A percentile compares a stretch with the other conserved stretches of the same genome.
phyloP scores from a whole-genome alignment of 2,888 invertebrate genomes.

The Pollenia labialis region DNA sequence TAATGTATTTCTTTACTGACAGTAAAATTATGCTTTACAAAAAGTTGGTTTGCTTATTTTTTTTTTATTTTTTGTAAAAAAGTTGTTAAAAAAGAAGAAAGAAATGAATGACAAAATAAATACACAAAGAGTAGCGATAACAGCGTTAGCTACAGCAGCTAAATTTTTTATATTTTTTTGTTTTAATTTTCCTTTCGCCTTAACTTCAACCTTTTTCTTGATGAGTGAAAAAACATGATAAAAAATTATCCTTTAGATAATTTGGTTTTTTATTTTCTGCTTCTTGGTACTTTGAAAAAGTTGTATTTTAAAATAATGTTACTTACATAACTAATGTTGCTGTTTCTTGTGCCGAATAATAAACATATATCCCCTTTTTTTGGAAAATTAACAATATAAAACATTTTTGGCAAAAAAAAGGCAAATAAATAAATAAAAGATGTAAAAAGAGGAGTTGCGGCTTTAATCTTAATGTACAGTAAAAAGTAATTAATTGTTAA shows the following conservation, averaged over 20 bases:
- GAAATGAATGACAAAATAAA: slow-evolving; percentile 30
- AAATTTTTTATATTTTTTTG: neutral
- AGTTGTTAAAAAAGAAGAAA: neutral
- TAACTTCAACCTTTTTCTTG: slow-evolving; percentile 4
- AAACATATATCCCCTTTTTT: slow-evolving; percentile 36
- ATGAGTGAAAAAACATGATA: neutral
- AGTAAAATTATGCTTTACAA: no score
- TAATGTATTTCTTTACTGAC: slow-evolving; percentile 2
- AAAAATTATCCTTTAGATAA: slow-evolving; percentile 5
- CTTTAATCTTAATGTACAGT: slow-evolving; percentile 24
- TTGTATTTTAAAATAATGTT: neutral
- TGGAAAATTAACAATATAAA: neutral
- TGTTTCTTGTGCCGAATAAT: neutral
- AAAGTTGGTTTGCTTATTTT: no score
- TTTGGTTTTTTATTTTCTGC: neutral
- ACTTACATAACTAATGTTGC: neutral
- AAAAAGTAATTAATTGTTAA: neutral
- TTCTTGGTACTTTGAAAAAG: neutral
- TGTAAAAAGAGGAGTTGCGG: slow-evolving; percentile 5
- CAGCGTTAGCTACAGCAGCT: neutral
- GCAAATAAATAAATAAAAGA: no score
- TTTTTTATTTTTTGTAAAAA: no score
- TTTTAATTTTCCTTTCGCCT: neutral
- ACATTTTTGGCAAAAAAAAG: neutral
- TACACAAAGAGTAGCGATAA: slow-evolving; percentile 1